Evolutionary conservation across 64 coral and sea anemone genomes (phyloP), one percentile per base, ranked within the genome.

Genomic region (Porites australiensis): DNA sequence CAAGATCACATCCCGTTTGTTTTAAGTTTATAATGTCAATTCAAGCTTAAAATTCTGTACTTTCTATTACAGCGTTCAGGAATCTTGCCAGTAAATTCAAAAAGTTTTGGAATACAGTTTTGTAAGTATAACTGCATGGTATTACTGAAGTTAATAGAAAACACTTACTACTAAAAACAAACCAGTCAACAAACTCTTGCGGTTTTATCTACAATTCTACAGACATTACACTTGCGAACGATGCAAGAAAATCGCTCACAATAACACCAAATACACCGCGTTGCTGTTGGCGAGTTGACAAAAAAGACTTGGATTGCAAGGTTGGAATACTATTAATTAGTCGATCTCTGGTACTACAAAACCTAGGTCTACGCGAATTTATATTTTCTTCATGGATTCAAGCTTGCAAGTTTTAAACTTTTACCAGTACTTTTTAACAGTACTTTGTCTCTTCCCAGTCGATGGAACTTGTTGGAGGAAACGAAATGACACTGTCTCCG

Each of bases 71-170:
- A 96, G 92, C 72, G 59, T 50, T 90, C 92, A 18, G 95, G 95
- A 71, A 57, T 94, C 8, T 80, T 96, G 12, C 92, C 92, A 70
- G 95, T 96, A 15, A 82, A 90, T 86, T 19, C 16, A 74, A 93
- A 96, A 69, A 93, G 93, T 59, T 94, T 89, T 86, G 95, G 88
- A 70, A 94, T 96, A 18, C 92, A 96, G 19, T 96, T 96, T 75
- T 96, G 95, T 96, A 83, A 96, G 95, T 96, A 91, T 18, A 8
- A 10, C 4, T 58, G 2, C 65, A 3, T 5, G 4, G 18, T 53
- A 54, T 59, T 75, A 44, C 6, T 73, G 44, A 74, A 14, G 16
- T 49, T n/a, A 50, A 51, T 9, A 55, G 27, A 58, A 37, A 18
- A 47, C 20, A n/a, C 43, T 86, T 64, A 66, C 13, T 23, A 19